Percentiles rank a stretch among this genome's conserved stretches.
Conservation (phyloP, 2,113 vertebrate genomes). For the Tor tambroides region DNA sequence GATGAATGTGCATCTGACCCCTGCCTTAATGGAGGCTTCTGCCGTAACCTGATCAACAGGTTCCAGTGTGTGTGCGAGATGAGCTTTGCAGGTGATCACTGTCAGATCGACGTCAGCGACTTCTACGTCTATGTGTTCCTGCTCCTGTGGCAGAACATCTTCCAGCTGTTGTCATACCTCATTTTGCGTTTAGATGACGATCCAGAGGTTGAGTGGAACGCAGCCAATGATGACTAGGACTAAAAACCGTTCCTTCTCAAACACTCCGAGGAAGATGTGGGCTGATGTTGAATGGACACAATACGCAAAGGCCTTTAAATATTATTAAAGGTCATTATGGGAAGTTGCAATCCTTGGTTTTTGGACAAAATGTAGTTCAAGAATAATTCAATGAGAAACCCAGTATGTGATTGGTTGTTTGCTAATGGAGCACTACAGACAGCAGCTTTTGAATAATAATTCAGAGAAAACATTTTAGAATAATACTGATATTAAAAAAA, state of each 20-base stretch:
- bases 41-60: slow-evolving; percentile 79
- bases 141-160: slow-evolving; percentile 91
- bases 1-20: slow-evolving; percentile 85
- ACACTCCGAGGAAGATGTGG: background rate
- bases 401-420: background rate
- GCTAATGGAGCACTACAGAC: background rate
- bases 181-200: slow-evolving; percentile 86
- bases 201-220: slow-evolving; percentile 86
- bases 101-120: slow-evolving; percentile 89
- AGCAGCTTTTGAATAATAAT: background rate
- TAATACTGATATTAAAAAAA: slow-evolving; percentile 49
- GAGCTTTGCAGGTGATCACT: slow-evolving; percentile 81
- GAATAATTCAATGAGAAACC: background rate
- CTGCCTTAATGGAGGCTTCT: slow-evolving; percentile 84
- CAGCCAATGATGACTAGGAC: slow-evolving; percentile 37
- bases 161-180: slow-evolving; percentile 89
- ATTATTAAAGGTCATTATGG: background rate
- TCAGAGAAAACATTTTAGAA: background rate
- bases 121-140: slow-evolving; percentile 87
- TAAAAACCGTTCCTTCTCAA: background rate
- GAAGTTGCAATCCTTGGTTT: background rate
- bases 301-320: background rate
- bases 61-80: slow-evolving; percentile 85
- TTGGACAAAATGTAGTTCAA: background rate
- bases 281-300: slow-evolving; percentile 1